Conservation (phyloP, 2,113 vertebrate genomes). For the Sphyrna mokarran region DNA sequence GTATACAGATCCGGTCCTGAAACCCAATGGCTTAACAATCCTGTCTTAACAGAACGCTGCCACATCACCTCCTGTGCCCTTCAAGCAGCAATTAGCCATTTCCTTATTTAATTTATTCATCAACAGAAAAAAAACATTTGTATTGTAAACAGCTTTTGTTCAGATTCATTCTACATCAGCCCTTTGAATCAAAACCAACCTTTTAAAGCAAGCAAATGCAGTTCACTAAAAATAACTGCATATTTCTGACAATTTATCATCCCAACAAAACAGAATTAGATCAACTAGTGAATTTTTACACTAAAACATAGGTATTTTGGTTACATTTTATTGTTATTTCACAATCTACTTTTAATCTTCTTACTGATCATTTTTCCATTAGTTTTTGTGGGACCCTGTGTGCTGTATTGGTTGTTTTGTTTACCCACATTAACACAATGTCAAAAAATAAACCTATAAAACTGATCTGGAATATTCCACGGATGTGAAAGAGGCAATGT, state of each 20-base stretch:
- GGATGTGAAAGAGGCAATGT: not conserved
- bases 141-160: constrained; percentile 20
- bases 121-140: constrained; percentile 5
- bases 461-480: not conserved
- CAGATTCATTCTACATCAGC: not conserved
- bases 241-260: not conserved
- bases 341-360: not conserved
- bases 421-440: not conserved
- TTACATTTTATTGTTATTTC: not conserved
- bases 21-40: constrained; percentile 19
- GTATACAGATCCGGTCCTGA: not conserved
- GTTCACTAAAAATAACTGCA: constrained; percentile 10
- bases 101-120: constrained; percentile 35
- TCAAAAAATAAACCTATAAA: not conserved
- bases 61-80: constrained; percentile 29
- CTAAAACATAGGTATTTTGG: not conserved
- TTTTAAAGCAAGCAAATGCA: not conserved
- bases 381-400: not conserved
- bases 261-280: not conserved
- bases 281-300: not conserved
- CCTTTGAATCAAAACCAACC: not conserved
- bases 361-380: not conserved
- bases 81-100: constrained; percentile 32
- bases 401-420: not conserved
- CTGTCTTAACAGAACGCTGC: not conserved